Evolutionary conservation across 2,113 vertebrate species (phyloP), one percentile per base, ranked within the genome.

Genomic region (Zapus hudsonius): DNA sequence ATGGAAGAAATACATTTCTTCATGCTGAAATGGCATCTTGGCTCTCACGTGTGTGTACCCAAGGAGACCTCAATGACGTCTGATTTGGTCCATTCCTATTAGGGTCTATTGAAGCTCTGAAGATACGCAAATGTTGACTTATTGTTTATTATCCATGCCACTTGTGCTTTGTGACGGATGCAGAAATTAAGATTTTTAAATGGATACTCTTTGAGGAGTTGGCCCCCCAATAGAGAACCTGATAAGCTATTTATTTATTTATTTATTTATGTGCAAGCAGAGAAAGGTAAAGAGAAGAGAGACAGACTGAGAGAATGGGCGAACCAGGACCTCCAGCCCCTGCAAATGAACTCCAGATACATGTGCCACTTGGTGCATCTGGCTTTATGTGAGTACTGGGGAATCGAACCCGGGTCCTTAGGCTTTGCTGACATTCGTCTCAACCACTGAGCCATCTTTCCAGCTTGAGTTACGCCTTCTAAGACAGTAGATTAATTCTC

Each of bases 401-500:
- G n/a, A n/a, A n/a, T n/a, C n/a, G n/a, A n/a, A n/a, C n/a, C n/a
- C n/a, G n/a, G n/a, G n/a, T n/a, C n/a, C n/a, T n/a, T n/a, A n/a
- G n/a, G n/a, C n/a, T n/a, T n/a, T n/a, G n/a, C n/a, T n/a, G n/a
- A n/a, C n/a, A n/a, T n/a, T n/a, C n/a, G n/a, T n/a, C n/a, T n/a
- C n/a, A n/a, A n/a, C n/a, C n/a, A n/a, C n/a, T n/a, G n/a, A n/a
- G n/a, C n/a, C n/a, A n/a, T n/a, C n/a, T n/a, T n/a, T n/a, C n/a
- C n/a, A n/a, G n/a, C n/a, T n/a, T n/a, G n/a, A 85, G 64, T 33
- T 67, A 79, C 29, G 57, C 57, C 63, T 90, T 92, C 78, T 57
- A 38, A 89, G 69, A 66, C 22, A 94, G 72, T 2, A 83, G n/a
- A 59, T 17, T 47, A 69, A 72, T 82, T 86, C 33, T 86, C 33